phyloP scores from a whole-genome alignment of 53 echinoderm and acorn worm species.

The Zoroaster sp. region DNA sequence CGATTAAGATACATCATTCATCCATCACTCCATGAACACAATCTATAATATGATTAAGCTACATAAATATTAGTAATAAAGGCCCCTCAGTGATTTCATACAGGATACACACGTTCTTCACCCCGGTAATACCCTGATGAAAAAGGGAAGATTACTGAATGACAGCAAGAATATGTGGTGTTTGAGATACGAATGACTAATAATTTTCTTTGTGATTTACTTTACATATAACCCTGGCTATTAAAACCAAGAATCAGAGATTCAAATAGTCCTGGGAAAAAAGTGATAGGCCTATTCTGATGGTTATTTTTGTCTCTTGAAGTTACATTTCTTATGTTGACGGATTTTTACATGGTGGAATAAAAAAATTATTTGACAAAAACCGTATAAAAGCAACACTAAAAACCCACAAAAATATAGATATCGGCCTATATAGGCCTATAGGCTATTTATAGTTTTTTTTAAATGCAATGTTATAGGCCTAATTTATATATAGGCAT shows the following conservation, averaged over 20 bases:
- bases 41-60: slow-evolving; percentile 25
- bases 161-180: neutral
- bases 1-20: neutral
- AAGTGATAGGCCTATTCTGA: no score
- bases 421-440: no score
- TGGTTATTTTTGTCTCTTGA: no score
- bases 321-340: neutral
- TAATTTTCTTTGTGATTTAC: neutral
- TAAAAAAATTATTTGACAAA: no score
- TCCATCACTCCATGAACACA: neutral
- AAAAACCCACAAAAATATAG: no score
- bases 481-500: no score
- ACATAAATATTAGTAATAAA: slow-evolving; percentile 32
- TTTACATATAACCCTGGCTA: neutral
- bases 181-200: neutral
- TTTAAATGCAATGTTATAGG: no score
- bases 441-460: no score
- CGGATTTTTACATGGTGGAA: neutral
- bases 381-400: no score
- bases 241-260: neutral
- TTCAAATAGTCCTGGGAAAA: no score
- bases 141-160: slow-evolving; percentile 7
- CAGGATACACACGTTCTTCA: slow-evolving; percentile 25
- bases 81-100: neutral
- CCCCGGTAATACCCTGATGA: neutral